These are phyloP conservation scores for Chloebia gouldiae DNA, from an alignment of 2,113 vertebrate species.

Conservation along the genomic window DNA sequence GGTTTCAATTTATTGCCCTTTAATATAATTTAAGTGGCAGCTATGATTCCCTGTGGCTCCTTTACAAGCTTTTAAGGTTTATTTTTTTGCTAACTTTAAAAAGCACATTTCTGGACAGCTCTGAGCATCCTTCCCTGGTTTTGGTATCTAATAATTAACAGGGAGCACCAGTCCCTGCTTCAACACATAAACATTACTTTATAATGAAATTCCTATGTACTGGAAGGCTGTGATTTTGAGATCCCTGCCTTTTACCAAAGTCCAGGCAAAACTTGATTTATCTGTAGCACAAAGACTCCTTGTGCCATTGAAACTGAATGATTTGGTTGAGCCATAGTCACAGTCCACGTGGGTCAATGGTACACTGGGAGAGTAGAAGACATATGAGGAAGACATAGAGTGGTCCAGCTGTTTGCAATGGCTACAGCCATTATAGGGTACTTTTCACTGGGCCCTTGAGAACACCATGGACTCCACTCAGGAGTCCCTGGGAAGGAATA, in stretches of 20 bases:
- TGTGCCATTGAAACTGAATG: neutral
- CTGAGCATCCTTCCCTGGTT: neutral
- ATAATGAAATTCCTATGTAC: neutral
- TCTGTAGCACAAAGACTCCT: neutral
- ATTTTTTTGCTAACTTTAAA: slow-evolving; percentile 10
- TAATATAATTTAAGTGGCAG: slow-evolving; percentile 61
- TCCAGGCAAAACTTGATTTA: neutral
- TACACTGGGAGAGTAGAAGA: accelerated
- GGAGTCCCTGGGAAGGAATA: neutral
- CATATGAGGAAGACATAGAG: accelerated
- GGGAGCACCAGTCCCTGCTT: neutral
- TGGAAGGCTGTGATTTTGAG: neutral
- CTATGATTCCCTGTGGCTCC: slow-evolving; percentile 42
- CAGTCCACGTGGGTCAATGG: neutral
- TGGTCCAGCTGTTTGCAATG: neutral
- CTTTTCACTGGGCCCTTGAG: neutral
- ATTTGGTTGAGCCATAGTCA: neutral
- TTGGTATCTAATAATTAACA: neutral
- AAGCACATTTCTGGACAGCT: neutral
- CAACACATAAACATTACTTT: neutral
- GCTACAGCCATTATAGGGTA: accelerated
- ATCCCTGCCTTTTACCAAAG: neutral
- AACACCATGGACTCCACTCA: neutral
- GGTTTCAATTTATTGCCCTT: slow-evolving; percentile 62
- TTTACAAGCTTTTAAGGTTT: slow-evolving; percentile 52